Percentiles rank a stretch among this genome's conserved stretches.
Evolutionary conservation across 2,888 invertebrate species (phyloP).

Genomic region (Eupithecia vulgata): DNA sequence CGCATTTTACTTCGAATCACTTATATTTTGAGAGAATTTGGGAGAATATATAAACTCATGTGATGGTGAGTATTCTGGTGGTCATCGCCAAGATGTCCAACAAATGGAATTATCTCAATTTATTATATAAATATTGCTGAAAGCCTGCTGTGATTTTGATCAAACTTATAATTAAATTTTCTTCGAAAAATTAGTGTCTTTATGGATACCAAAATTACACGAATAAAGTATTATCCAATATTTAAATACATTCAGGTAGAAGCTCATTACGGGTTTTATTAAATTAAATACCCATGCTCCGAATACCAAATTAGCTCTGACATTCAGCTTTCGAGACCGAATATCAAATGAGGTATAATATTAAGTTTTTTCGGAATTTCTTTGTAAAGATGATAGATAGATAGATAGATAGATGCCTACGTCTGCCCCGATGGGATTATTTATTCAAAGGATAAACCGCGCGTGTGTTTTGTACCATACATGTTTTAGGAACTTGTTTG

Average conservation of each 20-base stretch:
- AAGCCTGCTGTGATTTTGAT: background rate
- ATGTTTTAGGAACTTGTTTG: constrained; percentile 15
- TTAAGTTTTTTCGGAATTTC: background rate
- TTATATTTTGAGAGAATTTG: no score
- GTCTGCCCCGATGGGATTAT: constrained; percentile 17
- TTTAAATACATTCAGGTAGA: background rate
- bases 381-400: background rate
- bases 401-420: no score
- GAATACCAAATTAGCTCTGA: background rate
- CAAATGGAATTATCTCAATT: no score
- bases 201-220: background rate
- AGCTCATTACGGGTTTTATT: background rate
- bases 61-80: background rate
- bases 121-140: background rate
- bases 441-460: constrained; percentile 36
- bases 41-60: no score
- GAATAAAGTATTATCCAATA: background rate
- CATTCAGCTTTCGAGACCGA: background rate
- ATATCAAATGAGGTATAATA: background rate
- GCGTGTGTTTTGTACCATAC: constrained; percentile 22
- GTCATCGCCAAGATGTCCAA: no score
- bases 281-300: background rate
- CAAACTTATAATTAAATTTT: background rate
- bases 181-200: background rate
- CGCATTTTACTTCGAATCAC: no score